These are phyloP conservation scores for Paraescarpia echinospica DNA, from an alignment of 1,140 invertebrate species.

Conservation along the genomic window DNA sequence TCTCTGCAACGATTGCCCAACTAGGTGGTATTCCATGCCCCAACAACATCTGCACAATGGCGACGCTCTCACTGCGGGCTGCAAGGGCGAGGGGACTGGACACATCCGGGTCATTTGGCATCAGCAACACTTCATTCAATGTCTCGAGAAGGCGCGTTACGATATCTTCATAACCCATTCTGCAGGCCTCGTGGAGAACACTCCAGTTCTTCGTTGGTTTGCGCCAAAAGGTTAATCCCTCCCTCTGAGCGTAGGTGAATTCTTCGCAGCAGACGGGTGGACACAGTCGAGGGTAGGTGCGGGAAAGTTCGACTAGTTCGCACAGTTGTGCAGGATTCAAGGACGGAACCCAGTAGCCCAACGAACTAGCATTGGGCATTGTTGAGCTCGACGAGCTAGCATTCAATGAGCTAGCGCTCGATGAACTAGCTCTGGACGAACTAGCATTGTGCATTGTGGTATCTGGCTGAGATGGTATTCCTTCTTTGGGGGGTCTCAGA, in stretches of 20 bases:
- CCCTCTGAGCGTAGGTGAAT: neutral
- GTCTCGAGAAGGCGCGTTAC: neutral
- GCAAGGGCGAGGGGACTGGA: neutral
- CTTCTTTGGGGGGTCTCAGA: neutral
- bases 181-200: neutral
- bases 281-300: neutral
- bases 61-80: neutral
- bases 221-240: neutral
- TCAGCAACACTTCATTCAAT: neutral
- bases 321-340: neutral
- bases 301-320: neutral
- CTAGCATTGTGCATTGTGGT: neutral
- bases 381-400: too few species aligned
- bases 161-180: neutral
- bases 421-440: too few species aligned
- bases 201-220: neutral
- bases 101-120: neutral
- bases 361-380: neutral
- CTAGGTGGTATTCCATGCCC: neutral
- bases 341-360: neutral
- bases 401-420: too few species aligned
- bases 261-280: neutral
- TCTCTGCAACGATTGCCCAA: neutral
- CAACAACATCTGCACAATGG: neutral
- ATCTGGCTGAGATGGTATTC: neutral